These are phyloP conservation scores for Coelinius sp. DNA, from an alignment of 2,888 invertebrate genomes.

Conservation along the genomic window DNA sequence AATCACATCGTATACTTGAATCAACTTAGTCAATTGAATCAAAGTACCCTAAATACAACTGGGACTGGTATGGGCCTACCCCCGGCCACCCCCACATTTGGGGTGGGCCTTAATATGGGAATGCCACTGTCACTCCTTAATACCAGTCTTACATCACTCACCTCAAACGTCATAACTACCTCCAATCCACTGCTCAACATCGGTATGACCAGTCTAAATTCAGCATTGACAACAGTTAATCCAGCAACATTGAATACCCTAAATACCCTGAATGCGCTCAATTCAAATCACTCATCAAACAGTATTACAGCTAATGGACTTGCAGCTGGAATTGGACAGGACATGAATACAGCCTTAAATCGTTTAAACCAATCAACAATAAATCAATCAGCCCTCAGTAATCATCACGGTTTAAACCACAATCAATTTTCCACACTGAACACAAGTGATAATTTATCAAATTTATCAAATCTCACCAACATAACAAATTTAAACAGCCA, in stretches of 20 bases:
- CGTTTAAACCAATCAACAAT: constrained; percentile 63
- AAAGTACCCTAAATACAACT: constrained; percentile 67
- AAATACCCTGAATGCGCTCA: constrained; percentile 66
- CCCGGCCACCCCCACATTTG: constrained; percentile 71
- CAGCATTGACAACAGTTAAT: constrained; percentile 66
- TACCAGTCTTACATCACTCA: constrained; percentile 67
- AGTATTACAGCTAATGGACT: constrained; percentile 65
- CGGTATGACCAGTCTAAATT: constrained; percentile 65
- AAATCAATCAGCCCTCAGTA: constrained; percentile 52
- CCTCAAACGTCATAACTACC: constrained; percentile 69
- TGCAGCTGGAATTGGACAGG: constrained; percentile 65
- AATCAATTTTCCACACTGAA: constrained; percentile 47
- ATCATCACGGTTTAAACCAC: too few species aligned
- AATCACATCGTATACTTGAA: constrained; percentile 70
- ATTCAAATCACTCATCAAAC: constrained; percentile 66
- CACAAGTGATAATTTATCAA: constrained; percentile 55
- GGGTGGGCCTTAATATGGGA: constrained; percentile 71
- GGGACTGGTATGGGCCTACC: constrained; percentile 71
- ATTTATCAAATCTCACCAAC: constrained; percentile 58
- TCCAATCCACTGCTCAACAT: constrained; percentile 69
- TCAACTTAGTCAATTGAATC: constrained; percentile 69
- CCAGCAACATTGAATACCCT: constrained; percentile 54
- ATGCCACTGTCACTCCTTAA: constrained; percentile 68
- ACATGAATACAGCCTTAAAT: constrained; percentile 64
- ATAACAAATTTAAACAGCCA: constrained; percentile 47